Evolutionary conservation across 2,888 invertebrate species (phyloP).

Genomic region (Chrysodeixis includens): DNA sequence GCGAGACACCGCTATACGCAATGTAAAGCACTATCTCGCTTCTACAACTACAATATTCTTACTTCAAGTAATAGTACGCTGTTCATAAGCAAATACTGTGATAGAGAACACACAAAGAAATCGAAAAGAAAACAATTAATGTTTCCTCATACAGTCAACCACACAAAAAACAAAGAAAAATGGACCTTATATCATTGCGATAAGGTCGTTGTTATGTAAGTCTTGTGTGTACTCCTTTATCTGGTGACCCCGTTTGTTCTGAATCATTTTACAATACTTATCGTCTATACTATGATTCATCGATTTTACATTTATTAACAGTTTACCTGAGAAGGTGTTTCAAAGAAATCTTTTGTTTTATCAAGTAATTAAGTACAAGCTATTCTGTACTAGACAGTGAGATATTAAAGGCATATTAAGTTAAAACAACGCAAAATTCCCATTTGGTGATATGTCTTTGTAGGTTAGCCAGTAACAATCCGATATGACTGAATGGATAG

Average conservation of each 20-base stretch:
- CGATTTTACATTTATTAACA: slow-evolving; percentile 40
- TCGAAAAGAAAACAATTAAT: slow-evolving; percentile 39
- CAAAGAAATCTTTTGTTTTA: slow-evolving; percentile 35
- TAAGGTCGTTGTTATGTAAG: neutral
- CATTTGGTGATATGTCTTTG: too few species aligned
- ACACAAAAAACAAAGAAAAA: neutral
- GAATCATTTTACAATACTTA: slow-evolving; percentile 53
- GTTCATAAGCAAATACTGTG: neutral
- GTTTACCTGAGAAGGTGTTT: slow-evolving; percentile 29
- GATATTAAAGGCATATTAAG: neutral
- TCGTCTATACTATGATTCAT: slow-evolving; percentile 52
- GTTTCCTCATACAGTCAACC: slow-evolving; percentile 33
- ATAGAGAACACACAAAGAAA: slow-evolving; percentile 41
- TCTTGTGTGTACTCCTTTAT: slow-evolving; percentile 35
- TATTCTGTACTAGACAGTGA: too few species aligned
- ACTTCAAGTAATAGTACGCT: neutral
- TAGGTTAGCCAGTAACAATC: too few species aligned
- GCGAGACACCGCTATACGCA: too few species aligned
- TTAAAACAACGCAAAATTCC: too few species aligned
- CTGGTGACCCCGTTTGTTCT: slow-evolving; percentile 48
- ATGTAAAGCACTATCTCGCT: too few species aligned
- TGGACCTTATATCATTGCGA: neutral
- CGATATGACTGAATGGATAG: too few species aligned
- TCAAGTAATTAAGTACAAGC: neutral
- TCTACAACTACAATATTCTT: too few species aligned